These are phyloP conservation scores for Alosa alosa DNA, from an alignment of 2,113 vertebrate genomes.

Conservation along the genomic window DNA sequence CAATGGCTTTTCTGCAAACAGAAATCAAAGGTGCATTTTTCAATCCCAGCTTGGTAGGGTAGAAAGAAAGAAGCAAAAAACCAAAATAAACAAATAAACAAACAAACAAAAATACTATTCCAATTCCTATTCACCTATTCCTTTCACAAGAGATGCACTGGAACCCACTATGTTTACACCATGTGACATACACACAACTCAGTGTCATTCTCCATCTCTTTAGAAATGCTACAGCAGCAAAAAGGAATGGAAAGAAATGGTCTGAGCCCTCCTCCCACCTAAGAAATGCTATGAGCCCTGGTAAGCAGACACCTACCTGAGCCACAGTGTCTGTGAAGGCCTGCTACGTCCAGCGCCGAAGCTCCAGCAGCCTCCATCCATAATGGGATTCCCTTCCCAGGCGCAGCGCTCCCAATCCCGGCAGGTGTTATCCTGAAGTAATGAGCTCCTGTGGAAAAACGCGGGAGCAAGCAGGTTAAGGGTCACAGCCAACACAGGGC, in stretches of 20 bases:
- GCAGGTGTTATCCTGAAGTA: slow-evolving; percentile 49
- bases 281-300: neutral
- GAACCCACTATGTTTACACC: neutral
- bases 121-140: slow-evolving; percentile 34
- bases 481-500: slow-evolving; percentile 42
- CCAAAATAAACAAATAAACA: slow-evolving; percentile 36
- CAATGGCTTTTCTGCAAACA: slow-evolving; percentile 78
- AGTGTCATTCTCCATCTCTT: slow-evolving; percentile 3
- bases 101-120: slow-evolving; percentile 37
- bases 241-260: slow-evolving; percentile 17
- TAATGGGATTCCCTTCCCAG: slow-evolving; percentile 42
- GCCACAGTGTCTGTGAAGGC: slow-evolving; percentile 21
- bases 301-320: slow-evolving; percentile 50
- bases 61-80: slow-evolving; percentile 34
- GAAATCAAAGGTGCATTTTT: slow-evolving; percentile 75
- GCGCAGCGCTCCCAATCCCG: slow-evolving; percentile 22
- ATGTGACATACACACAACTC: neutral
- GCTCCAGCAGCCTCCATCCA: slow-evolving; percentile 30
- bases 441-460: slow-evolving; percentile 48
- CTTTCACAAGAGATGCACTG: neutral
- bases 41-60: slow-evolving; percentile 55
- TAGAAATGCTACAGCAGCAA: neutral
- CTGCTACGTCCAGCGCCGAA: slow-evolving; percentile 17
- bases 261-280: slow-evolving; percentile 21
- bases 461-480: slow-evolving; percentile 42